These are phyloP conservation scores for Scomber scombrus DNA, from an alignment of 2,113 vertebrate genomes.

Conservation along the genomic window DNA sequence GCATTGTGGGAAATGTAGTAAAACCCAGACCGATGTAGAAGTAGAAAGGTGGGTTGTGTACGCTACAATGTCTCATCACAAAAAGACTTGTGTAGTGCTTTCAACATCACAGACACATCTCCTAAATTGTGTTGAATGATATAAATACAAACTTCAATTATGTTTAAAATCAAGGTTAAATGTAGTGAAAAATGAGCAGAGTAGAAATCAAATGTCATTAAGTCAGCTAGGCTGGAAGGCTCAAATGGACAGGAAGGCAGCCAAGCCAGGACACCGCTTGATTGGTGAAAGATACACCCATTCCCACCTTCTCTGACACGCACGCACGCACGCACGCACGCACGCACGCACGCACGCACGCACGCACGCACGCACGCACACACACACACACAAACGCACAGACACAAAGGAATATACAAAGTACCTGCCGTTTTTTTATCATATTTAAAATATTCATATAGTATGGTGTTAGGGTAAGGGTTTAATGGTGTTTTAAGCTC, in stretches of 20 bases:
- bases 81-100: not conserved
- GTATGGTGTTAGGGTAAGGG: not conserved
- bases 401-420: not conserved
- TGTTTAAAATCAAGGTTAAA: conserved; percentile 62
- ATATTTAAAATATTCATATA: not conserved
- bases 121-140: conserved; percentile 35
- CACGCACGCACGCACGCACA: not conserved
- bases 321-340: not conserved
- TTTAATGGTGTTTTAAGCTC: not conserved
- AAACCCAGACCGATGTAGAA: not conserved
- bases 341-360: not conserved
- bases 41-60: not conserved
- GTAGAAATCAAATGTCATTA: conserved; percentile 58
- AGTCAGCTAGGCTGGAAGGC: conserved; percentile 29
- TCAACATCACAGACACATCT: not conserved
- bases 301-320: not conserved
- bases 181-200: conserved; percentile 60
- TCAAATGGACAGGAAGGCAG: conserved; percentile 39
- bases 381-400: not conserved
- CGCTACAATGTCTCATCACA: not conserved
- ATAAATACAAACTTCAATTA: conserved; percentile 44
- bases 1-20: conserved; percentile 3
- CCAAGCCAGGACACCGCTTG: conserved; percentile 17
- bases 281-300: conserved; percentile 45
- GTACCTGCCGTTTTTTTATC: too few species aligned